A percentile compares a stretch with the other conserved stretches of the same genome.
phyloP scores from a whole-genome alignment of 2,888 invertebrate species.

The Mamestra brassicae region DNA sequence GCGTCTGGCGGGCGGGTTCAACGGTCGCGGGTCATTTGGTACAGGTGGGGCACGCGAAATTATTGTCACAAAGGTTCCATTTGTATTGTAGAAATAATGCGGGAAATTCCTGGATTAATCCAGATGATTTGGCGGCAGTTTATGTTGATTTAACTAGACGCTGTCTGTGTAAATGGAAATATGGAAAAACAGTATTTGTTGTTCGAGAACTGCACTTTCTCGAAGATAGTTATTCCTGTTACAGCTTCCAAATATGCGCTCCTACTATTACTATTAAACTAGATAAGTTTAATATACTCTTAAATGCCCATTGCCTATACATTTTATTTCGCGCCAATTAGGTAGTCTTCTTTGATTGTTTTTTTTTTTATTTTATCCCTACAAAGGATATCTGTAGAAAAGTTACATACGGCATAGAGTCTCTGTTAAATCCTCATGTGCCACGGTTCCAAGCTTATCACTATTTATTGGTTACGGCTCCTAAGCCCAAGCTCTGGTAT shows the following conservation, averaged over 20 bases:
- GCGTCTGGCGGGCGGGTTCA: slow-evolving; percentile 71
- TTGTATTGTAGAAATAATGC: slow-evolving; percentile 22
- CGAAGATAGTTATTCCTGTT: no score
- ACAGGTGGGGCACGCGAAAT: slow-evolving; percentile 69
- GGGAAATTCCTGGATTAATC: neutral
- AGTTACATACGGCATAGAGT: neutral
- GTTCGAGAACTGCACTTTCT: no score
- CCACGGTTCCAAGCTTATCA: slow-evolving; percentile 12
- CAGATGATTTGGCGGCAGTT: neutral
- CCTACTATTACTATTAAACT: no score
- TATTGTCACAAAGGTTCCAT: slow-evolving; percentile 25
- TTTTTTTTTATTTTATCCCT: no score
- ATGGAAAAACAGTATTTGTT: neutral
- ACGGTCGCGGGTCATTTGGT: slow-evolving; percentile 71
- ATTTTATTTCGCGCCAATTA: neutral
- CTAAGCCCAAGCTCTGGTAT: slow-evolving; percentile 3
- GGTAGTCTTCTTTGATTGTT: neutral
- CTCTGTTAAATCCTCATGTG: neutral
- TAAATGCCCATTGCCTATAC: neutral
- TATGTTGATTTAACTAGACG: neutral
- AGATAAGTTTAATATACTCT: neutral
- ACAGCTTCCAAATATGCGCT: no score
- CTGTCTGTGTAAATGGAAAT: neutral
- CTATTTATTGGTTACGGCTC: slow-evolving; percentile 35
- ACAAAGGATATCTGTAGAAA: neutral